phyloP scores from a whole-genome alignment of 2,797 vertebrate species.

The Gallinago nigripennis region DNA sequence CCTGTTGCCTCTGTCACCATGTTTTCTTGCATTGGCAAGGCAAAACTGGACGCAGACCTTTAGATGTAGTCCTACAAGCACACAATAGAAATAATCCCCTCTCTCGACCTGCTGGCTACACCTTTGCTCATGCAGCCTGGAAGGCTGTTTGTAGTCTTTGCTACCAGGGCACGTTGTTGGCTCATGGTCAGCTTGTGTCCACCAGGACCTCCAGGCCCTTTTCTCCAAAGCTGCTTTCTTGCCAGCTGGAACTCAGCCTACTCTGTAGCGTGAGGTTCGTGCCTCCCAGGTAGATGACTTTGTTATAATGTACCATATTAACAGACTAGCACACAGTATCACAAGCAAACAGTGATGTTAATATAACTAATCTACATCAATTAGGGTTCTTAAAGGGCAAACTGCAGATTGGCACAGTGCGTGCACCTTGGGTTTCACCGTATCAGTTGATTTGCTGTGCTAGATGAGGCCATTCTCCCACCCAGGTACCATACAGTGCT shows the following conservation, averaged over 20 bases:
- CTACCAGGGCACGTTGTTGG: neutral
- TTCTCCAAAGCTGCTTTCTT: neutral
- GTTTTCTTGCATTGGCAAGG: neutral
- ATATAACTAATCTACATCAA: neutral
- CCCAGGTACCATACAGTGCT: neutral
- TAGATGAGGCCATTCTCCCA: neutral
- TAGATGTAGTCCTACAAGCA: neutral
- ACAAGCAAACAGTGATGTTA: neutral
- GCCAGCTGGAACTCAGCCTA: neutral
- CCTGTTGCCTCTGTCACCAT: neutral
- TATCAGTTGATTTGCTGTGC: neutral
- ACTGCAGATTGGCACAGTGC: neutral
- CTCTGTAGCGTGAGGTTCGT: neutral
- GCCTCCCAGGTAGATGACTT: neutral
- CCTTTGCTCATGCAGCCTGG: neutral
- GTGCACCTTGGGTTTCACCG: neutral
- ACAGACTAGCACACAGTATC: neutral
- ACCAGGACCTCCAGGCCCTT: neutral
- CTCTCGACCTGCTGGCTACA: neutral
- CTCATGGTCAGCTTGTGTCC: neutral
- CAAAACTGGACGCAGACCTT: neutral
- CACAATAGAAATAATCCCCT: neutral
- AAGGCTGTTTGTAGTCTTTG: neutral
- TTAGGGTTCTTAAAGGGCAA: neutral
- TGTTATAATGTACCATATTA: neutral